These are phyloP conservation scores for Clivina fossor DNA, from an alignment of 2,888 invertebrate genomes.

Conservation along the genomic window DNA sequence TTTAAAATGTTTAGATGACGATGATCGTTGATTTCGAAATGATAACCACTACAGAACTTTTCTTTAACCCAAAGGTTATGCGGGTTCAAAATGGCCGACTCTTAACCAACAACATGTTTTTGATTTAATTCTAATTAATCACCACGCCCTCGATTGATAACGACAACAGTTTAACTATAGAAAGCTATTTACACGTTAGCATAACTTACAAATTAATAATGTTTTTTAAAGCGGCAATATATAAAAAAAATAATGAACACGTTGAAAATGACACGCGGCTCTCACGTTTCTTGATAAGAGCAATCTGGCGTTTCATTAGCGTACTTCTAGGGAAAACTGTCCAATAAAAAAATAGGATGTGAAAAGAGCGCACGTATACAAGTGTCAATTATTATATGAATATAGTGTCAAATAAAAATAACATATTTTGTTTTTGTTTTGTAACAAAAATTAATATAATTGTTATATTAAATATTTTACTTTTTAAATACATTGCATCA, in stretches of 20 bases:
- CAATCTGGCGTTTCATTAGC: conserved; percentile 48
- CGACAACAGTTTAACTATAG: conserved; percentile 40
- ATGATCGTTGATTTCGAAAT: conserved; percentile 45
- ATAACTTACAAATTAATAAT: conserved; percentile 49
- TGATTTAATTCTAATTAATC: conserved; percentile 37
- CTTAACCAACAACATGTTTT: conserved; percentile 54
- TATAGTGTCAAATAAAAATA: conserved; percentile 5
- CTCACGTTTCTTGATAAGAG: conserved; percentile 53
- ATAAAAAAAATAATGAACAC: conserved; percentile 48
- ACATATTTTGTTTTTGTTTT: no score
- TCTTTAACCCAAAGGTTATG: conserved; percentile 54
- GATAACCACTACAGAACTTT: conserved; percentile 47
- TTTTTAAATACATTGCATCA: no score
- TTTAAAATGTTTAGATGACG: conserved; percentile 41
- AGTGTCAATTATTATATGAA: conserved; percentile 7
- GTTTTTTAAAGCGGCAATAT: conserved; percentile 24
- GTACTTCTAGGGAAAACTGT: conserved; percentile 40
- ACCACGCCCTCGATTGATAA: conserved; percentile 39
- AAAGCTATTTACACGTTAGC: conserved; percentile 46
- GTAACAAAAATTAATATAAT: no score
- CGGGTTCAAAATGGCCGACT: conserved; percentile 54
- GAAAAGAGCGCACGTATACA: background rate
- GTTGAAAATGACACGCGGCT: conserved; percentile 56
- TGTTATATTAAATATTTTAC: no score
- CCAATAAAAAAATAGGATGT: conserved; percentile 14